Base-by-base conservation (phyloP, 2,888 invertebrate species). In the Incurvaria masculella region DNA sequence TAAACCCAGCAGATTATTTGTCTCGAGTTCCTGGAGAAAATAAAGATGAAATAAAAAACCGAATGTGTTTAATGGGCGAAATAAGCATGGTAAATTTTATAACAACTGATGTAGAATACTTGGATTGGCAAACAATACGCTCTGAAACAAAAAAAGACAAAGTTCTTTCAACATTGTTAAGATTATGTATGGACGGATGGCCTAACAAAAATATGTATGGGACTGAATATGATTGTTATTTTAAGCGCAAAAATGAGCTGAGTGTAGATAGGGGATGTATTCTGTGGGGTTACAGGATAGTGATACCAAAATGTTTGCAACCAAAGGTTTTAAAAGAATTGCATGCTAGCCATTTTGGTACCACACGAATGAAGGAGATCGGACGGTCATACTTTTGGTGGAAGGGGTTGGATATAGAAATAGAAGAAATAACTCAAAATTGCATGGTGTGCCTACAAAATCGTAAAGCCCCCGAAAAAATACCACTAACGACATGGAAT, bases 1-100 rank as follows among this genome's bases (percentile, higher is more conserved):
- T 10, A 33, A 55, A 54, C 43, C 56, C 55, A 43, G 57, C 55
- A 19, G 55, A 55, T 49, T 52, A 44, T 27, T 19, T 54, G n/a
- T 52, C 52, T 11, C 21, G 51, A 8, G 14, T 14, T 17, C 17
- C 23, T 42, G 18, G 26, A 16, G 23, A 39, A 33, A n/a, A n/a
- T n/a, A n/a, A n/a, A n/a, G 39, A 46, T 18, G 18, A 23, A 41
- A 46, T 40, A 38, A 33, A 14, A 45, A 43, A 33, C 14, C 33
- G 11, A 8, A 33, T 33, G 8, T 33, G 33, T 33, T 8, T 14
- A 33, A 33, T 8, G 11, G 33, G 33, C 14, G 33, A 27, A 16
- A 43, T 42, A 39, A 45, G 40, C 43, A 39, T 45, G 26, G 42
- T 21, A 45, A 42, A 16, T 14, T 33, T 14, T 21, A 47, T 14